Base-by-base conservation (phyloP, 2,888 invertebrate species). In the Eupithecia exiguata region DNA sequence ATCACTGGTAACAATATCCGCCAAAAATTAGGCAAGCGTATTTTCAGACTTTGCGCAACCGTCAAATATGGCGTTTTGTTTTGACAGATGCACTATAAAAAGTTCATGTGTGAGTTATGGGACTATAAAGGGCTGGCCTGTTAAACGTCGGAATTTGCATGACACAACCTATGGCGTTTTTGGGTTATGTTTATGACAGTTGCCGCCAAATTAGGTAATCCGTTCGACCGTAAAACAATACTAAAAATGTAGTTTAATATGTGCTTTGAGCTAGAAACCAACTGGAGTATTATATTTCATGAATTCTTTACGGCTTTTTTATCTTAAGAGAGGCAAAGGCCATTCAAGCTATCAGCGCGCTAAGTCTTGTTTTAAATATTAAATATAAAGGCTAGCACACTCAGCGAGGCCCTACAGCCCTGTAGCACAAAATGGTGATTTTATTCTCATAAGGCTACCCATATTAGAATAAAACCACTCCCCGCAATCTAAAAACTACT, bases 31-130 rank as follows among this genome's bases (percentile, higher is more conserved):
- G 68, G 68, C 46, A 53, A 66, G 53, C 53, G 46, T 63, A 72
- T 67, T 75, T 75, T 53, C 58, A 36, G 36, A 80, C 70, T 84
- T 87, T 87, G 83, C 87, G 87, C 79, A 88, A 88, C 82, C 69
- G 77, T 77, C 80, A 79, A 74, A 70, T 77, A 71, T 79, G 77
- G 78, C 79, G 82, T 82, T 83, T 65, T 91, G 89, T 91, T 89
- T 88, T 91, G 89, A 90, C 92, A 91, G 91, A 91, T 87, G 89
- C 83, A 83, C 88, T 80, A 88, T 90, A 88, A 90, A 91, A 82
- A 83, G 71, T 80, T 80, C 83, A 84, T 86, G 87, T 81, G 84
- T 86, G 84, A 88, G 84, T 90, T 89, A 88, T 86, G 83, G 80
- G 81, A 80, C 80, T 78, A 83, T 87, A 85, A 87, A 86, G 84